Evolutionary conservation across 2,888 invertebrate species (phyloP), one percentile per base, ranked within the genome.

Genomic region (Amorpha juglandis): DNA sequence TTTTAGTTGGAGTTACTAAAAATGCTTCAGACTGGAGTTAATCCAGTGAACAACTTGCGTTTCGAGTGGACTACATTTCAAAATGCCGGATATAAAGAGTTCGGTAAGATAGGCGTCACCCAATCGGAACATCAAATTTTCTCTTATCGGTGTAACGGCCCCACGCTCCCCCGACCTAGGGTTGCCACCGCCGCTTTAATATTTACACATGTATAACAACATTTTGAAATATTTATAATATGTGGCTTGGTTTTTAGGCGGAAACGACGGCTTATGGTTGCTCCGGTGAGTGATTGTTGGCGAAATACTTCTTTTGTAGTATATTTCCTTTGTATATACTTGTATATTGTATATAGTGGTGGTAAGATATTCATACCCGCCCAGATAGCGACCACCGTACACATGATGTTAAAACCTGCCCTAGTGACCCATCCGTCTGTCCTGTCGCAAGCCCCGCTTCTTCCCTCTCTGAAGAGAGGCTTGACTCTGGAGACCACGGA

Each of bases 111-210:
- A 58, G 58, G 58, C 58, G 58, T 42, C 58, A 58, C 58, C 58
- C 58, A 58, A 58, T 58, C 42, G 42, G 58, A 38, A 58, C 58
- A 58, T 58, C 58, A 58, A 58, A 58, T 58, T 58, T 58, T 58
- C 58, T 58, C 42, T 19, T 21, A 58, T 58, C 58, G 58, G 38
- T 58, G 55, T 55, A 16, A 58, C 35, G 58, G 38, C 19, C 58
- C 19, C 35, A 38, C 58, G 42, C 42, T 42, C 58, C 19, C 19
- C 38, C 19, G 16, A 16, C 35, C 12, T 21, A 42, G 58, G 58
- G 58, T 19, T 58, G 58, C 42, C 19, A 58, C 58, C 7, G 27
- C n/a, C n/a, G 16, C 38, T 42, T 58, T 19, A 58, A 58, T 58
- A 58, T 58, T 58, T 42, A 58, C 19, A 12, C 38, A 19, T 19